Evolutionary conservation across 2,797 vertebrate genomes (phyloP).

Genomic region (Capromys pilorides): DNA sequence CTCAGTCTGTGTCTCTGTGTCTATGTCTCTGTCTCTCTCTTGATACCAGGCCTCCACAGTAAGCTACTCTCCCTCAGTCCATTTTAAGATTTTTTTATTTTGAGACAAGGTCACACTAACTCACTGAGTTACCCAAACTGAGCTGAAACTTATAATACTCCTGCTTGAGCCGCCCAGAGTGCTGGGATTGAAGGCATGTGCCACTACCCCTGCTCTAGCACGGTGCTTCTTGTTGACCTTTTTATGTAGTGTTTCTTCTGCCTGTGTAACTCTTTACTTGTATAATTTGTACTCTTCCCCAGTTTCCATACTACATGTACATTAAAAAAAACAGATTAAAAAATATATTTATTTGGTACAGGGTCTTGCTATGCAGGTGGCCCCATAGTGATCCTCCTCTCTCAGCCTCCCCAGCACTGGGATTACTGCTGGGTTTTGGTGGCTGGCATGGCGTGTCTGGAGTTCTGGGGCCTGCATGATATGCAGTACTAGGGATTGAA

Average conservation of each 20-base stretch:
- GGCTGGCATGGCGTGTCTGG: too few relatives aligned
- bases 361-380: too few relatives aligned
- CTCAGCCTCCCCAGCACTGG: too few relatives aligned
- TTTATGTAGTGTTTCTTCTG: not conserved
- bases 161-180: not conserved
- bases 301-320: slow-evolving; percentile 5
- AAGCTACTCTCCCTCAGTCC: not conserved
- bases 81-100: not conserved
- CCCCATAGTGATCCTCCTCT: too few relatives aligned
- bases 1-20: too few relatives aligned
- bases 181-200: not conserved
- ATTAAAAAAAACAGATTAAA: too few relatives aligned
- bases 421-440: too few relatives aligned
- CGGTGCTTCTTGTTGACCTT: not conserved
- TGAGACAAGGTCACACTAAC: not conserved
- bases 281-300: not conserved
- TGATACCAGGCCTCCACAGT: not conserved
- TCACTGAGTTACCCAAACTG: not conserved
- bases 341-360: too few relatives aligned
- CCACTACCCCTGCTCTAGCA: not conserved
- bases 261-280: not conserved
- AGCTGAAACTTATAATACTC: not conserved
- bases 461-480: too few relatives aligned
- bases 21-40: not conserved
- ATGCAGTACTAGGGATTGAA: too few relatives aligned